Evolutionary conservation across 2,888 invertebrate species (phyloP), one percentile per base, ranked within the genome.

Genomic region (Nomada hirtipes): DNA sequence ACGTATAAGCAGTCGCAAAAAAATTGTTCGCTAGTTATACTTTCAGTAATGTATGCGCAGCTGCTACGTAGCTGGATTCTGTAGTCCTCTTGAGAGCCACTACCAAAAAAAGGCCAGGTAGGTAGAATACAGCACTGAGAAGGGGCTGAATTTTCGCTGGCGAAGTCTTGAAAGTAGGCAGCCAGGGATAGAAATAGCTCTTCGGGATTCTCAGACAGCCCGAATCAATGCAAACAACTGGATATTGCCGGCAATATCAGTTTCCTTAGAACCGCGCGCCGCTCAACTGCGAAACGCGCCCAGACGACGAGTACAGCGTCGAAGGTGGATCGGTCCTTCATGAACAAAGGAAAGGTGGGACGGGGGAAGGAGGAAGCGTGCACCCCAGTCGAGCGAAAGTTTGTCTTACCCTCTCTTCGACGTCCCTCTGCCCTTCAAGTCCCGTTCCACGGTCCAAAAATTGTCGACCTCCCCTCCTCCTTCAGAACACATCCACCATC

Each of bases 141-240:
- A 36, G 36, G 36, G 36, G 77, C 29, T 73, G 86, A 85, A 78
- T 86, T 79, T 82, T 84, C 82, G 79, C 76, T 18, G 76, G 79
- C 76, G 84, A 68, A 64, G 68, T 50, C 55, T 61, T 59, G 71
- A 42, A 64, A 50, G 67, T 53, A 44, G 84, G 47, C 73, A 50
- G 69, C 7, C 7, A 84, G 85, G 82, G 90, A 89, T 89, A 90
- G 90, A 82, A 90, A 90, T 90, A 89, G 88, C 89, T 90, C 90
- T 85, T 88, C 89, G 82, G 86, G 88, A 90, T 90, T 90, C 89
- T 90, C 88, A 91, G 90, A 90, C 89, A 89, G 88, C 87, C 88
- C 89, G 90, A 92, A 91, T 92, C 92, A 92, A 92, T 92, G 92
- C 91, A 92, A 92, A 91, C 91, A 92, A 92, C 89, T 89, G 89